Conservation (phyloP, 2,797 vertebrate genomes). For the Percopsis omiscomaycus region DNA sequence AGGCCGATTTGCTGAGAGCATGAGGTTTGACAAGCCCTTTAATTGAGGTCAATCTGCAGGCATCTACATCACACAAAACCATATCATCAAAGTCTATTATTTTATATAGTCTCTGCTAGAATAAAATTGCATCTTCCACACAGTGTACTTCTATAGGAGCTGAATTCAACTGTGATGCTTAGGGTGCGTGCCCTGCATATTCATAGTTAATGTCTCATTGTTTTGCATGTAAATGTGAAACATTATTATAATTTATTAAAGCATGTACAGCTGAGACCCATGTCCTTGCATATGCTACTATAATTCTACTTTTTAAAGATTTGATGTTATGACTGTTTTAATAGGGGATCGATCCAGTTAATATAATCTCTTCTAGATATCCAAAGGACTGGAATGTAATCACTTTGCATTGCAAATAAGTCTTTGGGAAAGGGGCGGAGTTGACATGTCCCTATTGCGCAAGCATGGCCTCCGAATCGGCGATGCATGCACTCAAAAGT, state of each 20-base stretch:
- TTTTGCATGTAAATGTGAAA: no score
- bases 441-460: constrained; percentile 55
- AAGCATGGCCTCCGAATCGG: constrained; percentile 58
- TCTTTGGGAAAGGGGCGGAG: constrained; percentile 66
- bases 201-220: no score
- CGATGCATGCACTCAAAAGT: constrained; percentile 62
- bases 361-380: constrained; percentile 59
- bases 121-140: constrained; percentile 16
- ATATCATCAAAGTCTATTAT: constrained; percentile 47
- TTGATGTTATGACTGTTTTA: not conserved
- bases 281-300: no score
- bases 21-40: constrained; percentile 52
- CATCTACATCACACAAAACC: constrained; percentile 51
- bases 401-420: constrained; percentile 74
- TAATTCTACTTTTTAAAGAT: not conserved
- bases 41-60: constrained; percentile 61
- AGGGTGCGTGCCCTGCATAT: not conserved
- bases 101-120: constrained; percentile 5
- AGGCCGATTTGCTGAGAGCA: constrained; percentile 48
- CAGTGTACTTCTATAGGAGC: constrained; percentile 12
- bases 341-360: constrained; percentile 28
- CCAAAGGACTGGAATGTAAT: constrained; percentile 61
- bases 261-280: no score
- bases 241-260: no score
- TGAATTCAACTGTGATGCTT: constrained; percentile 42